Evolutionary conservation across 1,140 invertebrate species (phyloP), one percentile per base, ranked within the genome.

Genomic region (Drosophila ironensis): DNA sequence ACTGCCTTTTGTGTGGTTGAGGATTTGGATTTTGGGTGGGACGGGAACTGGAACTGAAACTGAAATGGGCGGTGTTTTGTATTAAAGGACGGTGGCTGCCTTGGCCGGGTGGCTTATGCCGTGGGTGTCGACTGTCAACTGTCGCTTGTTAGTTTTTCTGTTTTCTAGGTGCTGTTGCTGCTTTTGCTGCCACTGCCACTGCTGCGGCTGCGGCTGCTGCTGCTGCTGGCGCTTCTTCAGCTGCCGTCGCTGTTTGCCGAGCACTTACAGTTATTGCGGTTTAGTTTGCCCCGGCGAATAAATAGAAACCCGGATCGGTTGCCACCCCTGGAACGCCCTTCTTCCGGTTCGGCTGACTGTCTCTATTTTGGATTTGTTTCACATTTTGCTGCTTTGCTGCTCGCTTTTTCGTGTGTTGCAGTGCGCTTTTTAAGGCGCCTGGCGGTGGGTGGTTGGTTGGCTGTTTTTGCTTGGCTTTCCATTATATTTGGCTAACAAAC

Each of bases 241-340:
- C 16, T 71, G 19, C 9, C 24, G 42, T 17, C 20, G 57, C 50
- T 86, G 74, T 84, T 84, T 84, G 78, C 59, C 45, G 54, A 74
- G 78, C 78, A 84, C 78, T 84, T 84, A 86, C 74, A 74, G 66
- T 84, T 84, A 84, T 84, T 84, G 78, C 78, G 73, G 74, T 74
- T 84, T 78, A 84, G 70, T 86, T 77, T 73, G 81, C 68, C 59
- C n/a, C 40, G 72, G 45, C 53, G 75, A 84, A 82, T 84, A 77
- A 82, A 81, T 72, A 69, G 59, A 66, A 42, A 33, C 16, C 30
- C 67, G 44, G 28, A 48, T 47, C 41, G 52, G 45, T 44, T 30
- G 2, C 25, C 16, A 17, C 17, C 25, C 14, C 38, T 53, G n/a
- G 25, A 19, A 17, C 33, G 2, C 17, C n/a, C 6, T 11, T 12